phyloP scores from a whole-genome alignment of 2,113 vertebrate species.

The Carassius auratus region DNA sequence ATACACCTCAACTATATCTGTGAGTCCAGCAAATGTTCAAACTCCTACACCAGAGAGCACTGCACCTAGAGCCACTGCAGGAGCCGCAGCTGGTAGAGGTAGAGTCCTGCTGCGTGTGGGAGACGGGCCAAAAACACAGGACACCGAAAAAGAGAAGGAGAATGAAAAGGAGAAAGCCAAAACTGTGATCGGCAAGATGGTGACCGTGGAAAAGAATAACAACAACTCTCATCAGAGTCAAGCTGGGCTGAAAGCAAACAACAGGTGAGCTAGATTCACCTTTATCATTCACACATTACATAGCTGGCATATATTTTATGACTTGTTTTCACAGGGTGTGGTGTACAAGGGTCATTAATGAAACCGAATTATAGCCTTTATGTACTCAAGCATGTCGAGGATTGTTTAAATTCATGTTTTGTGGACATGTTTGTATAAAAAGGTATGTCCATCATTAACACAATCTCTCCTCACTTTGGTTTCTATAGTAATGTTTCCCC shows the following conservation, averaged over 20 bases:
- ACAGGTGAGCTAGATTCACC: constrained; percentile 54
- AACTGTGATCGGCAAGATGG: constrained; percentile 71
- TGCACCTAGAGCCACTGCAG: not conserved
- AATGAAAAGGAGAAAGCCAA: constrained; percentile 54
- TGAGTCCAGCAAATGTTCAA: not conserved
- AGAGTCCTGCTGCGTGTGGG: constrained; percentile 31
- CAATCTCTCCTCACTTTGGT: not conserved
- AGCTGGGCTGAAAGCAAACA: constrained; percentile 51
- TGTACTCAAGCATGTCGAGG: not conserved
- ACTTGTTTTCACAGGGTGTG: not conserved
- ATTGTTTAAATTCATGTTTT: not conserved
- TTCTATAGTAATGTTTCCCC: constrained; percentile 19
- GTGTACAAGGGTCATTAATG: not conserved
- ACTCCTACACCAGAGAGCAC: not conserved
- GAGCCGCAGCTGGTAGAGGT: constrained; percentile 5
- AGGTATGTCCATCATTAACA: not conserved
- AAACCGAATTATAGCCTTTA: not conserved
- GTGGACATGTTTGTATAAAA: not conserved
- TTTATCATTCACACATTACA: not conserved
- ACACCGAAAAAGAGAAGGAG: constrained; percentile 33
- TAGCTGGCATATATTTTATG: not conserved
- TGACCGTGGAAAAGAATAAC: constrained; percentile 66
- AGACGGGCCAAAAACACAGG: constrained; percentile 28
- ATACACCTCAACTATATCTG: not conserved
- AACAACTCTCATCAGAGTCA: constrained; percentile 50